Conservation (phyloP, 2,113 vertebrate species). For the Isurus oxyrinchus region DNA sequence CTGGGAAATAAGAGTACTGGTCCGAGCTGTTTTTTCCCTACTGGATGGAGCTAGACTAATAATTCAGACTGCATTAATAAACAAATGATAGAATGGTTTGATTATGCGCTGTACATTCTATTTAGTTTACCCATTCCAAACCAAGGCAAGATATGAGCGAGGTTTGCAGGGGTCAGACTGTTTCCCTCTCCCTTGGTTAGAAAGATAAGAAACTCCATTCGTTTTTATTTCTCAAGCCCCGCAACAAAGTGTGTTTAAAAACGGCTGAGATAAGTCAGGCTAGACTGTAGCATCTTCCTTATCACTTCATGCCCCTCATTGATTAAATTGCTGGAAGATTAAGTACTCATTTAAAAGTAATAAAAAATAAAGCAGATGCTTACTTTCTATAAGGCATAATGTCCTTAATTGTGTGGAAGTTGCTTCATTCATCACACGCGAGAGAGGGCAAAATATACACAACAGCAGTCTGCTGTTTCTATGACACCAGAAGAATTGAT, state of each 20-base stretch:
- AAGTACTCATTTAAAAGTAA: constrained; percentile 34
- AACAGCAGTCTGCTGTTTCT: neutral
- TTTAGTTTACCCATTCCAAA: neutral
- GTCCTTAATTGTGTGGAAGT: constrained; percentile 31
- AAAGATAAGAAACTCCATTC: neutral
- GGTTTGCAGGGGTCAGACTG: neutral
- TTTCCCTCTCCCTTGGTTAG: neutral
- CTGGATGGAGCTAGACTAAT: no score
- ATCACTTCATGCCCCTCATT: neutral
- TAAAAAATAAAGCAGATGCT: constrained; percentile 33
- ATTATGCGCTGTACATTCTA: neutral
- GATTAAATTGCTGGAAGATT: constrained; percentile 26
- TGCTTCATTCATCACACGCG: constrained; percentile 18
- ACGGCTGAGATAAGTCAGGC: no score
- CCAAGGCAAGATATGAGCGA: neutral
- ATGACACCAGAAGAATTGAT: neutral
- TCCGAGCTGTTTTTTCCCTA: no score
- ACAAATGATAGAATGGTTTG: neutral
- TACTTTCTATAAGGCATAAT: constrained; percentile 17
- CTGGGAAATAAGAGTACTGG: no score
- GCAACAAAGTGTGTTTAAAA: neutral
- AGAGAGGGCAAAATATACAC: neutral
- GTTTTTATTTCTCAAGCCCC: neutral
- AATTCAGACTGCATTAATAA: neutral
- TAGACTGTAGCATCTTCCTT: neutral